Conservation (phyloP, 2,888 invertebrate genomes). For the Drosophila anomelani region DNA sequence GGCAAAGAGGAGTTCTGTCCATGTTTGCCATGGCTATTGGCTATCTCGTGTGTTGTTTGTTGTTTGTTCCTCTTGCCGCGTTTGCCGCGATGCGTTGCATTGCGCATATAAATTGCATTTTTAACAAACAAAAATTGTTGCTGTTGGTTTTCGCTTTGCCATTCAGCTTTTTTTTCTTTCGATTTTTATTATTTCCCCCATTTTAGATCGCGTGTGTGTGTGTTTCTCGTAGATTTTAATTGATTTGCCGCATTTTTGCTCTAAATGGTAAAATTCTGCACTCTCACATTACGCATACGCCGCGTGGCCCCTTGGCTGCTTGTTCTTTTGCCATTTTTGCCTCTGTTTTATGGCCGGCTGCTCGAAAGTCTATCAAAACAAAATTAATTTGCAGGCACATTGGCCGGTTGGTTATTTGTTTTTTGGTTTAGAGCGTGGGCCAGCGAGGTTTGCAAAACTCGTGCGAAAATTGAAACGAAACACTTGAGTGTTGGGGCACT, state of each 20-base stretch:
- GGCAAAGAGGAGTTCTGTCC: too few species aligned
- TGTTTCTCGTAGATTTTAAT: conserved; percentile 59
- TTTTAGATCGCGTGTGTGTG: conserved; percentile 25
- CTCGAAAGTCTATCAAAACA: conserved; percentile 78
- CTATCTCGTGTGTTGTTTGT: conserved; percentile 7
- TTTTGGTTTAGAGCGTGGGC: conserved; percentile 38
- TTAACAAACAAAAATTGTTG: conserved; percentile 62
- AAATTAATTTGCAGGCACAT: conserved; percentile 73
- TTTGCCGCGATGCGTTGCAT: conserved; percentile 56
- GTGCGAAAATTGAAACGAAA: conserved; percentile 77
- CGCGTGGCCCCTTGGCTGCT: conserved; percentile 17
- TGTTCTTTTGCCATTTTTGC: conserved; percentile 23
- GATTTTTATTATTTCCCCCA: conserved; percentile 16
- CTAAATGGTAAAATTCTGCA: conserved; percentile 50
- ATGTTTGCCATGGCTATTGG: conserved; percentile 31
- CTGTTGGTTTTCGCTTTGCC: conserved; percentile 40
- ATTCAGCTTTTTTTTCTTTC: conserved; percentile 10
- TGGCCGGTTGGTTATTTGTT: conserved; percentile 71
- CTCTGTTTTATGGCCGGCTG: conserved; percentile 42
- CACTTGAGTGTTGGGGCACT: conserved; percentile 72
- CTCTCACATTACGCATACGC: conserved; percentile 55
- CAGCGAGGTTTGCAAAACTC: conserved; percentile 45
- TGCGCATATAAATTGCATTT: conserved; percentile 78
- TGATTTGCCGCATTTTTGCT: conserved; percentile 55
- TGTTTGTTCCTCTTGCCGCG: conserved; percentile 44